Base-by-base conservation (phyloP, 2,113 vertebrate species). In the Chaenogobius annularis region DNA sequence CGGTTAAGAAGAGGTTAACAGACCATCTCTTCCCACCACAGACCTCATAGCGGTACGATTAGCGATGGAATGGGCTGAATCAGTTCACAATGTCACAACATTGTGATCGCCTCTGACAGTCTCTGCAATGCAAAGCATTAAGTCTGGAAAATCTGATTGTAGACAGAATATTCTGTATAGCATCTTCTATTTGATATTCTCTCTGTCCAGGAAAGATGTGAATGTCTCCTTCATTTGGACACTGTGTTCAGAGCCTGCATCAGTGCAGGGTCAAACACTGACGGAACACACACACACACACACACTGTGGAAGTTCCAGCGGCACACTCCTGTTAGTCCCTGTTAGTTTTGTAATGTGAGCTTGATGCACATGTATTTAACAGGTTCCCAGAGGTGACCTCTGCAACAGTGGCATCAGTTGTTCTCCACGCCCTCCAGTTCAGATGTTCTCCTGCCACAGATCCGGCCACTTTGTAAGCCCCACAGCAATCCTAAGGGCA, bases 291-390 rank as follows among this genome's bases (percentile, higher is more conserved):
- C 15, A 52, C 50, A 6, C 50, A n/a, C n/a, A n/a, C n/a, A n/a
- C 19, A 8, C 17, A 19, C 50, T 52, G 15, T 52, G 50, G n/a
- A 19, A 52, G 50, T 52, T 52, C 50, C 50, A 52, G 5, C 19
- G 50, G 7, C 50, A 52, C 50, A 52, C 19, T 52, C 50, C 50
- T 52, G 50, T 52, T 7, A 52, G 47, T 7, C 11, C 47, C 47
- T 50, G 47, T 35, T 6, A 35, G 35, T 35, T 6, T 54, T 54
- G 52, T 54, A 54, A 7, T 54, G 19, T 7, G 52, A 19, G 20
- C 52, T 54, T 54, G 52, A 54, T n/a, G 52, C 52, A 54, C 52
- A 54, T 54, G 52, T 54, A 54, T 54, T 54, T 54, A 54, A 54
- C 52, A 54, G n/a, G 52, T 20, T 20, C 52, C 52, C n/a, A 1